Evolutionary conservation across 2,113 vertebrate species (phyloP), one percentile per base, ranked within the genome.

Genomic region (Miniopterus natalensis): DNA sequence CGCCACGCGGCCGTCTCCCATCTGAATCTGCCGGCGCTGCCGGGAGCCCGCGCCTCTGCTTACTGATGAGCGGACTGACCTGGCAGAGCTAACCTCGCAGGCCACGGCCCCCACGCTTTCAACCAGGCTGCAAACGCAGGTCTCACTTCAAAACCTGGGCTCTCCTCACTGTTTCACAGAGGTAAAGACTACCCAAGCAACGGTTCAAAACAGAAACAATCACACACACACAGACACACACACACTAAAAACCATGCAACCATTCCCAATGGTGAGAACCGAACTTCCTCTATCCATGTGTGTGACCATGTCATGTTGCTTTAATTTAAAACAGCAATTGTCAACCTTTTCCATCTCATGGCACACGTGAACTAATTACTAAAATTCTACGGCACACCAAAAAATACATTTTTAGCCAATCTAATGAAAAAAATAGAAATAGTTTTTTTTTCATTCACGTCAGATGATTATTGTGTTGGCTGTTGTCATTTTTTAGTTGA

Each of bases 151-250:
- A 95, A 65, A 63, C 10, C 10, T 66, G 20, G 11, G 84, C 3
- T 79, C 31, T 77, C n/a, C 51, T 66, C 55, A 65, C 4, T 45
- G 17, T 29, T 78, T 86, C 63, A 74, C 5, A 31, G 47, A 5
- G 14, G 36, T 70, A 40, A 85, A 90, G 65, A 36, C 21, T 31
- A 49, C 25, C 27, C 11, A 92, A 47, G 6, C 66, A 36, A 68
- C 6, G 10, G 66, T 49, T 92, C 3, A 73, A 71, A 85, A 90
- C 66, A 92, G 75, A 63, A 96, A 87, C 6, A 84, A 57, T 10
- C 47, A 36, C 17, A n/a, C n/a, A 88, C 29, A 47, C 31, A 42
- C 27, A 42, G 9, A n/a, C n/a, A 84, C 47, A 51, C 36, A 40
- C 31, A n/a, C 57, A 40, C 11, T 31, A 59, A 78, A 80, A 53